These are phyloP conservation scores for Cotesia typhae DNA, from an alignment of 1,140 invertebrate genomes.

Conservation along the genomic window DNA sequence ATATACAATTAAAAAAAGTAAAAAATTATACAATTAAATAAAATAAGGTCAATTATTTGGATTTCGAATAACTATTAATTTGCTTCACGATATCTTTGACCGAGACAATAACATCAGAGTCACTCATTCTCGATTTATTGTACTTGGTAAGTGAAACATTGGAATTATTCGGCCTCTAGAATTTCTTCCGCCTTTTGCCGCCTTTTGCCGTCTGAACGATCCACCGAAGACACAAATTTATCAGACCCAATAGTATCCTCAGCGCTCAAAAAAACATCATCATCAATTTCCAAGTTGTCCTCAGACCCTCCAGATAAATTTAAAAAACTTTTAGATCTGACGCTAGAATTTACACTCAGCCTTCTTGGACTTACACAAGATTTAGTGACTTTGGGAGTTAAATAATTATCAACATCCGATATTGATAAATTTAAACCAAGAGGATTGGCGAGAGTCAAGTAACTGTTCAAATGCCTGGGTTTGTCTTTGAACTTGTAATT, in stretches of 20 bases:
- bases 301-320: too few species aligned
- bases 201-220: constrained; percentile 31
- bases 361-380: too few species aligned
- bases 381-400: too few species aligned
- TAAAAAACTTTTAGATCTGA: too few species aligned
- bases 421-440: too few species aligned
- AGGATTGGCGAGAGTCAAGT: too few species aligned
- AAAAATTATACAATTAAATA: constrained; percentile 25
- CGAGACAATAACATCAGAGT: constrained; percentile 12
- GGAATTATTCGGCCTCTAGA: constrained; percentile 41
- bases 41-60: not conserved
- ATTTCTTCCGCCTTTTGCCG: constrained; percentile 47
- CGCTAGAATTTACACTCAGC: too few species aligned
- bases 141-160: constrained; percentile 30
- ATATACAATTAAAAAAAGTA: too few species aligned
- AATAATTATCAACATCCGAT: too few species aligned
- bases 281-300: not conserved
- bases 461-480: too few species aligned
- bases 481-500: too few species aligned
- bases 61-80: not conserved
- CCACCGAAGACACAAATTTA: not conserved
- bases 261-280: not conserved
- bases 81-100: constrained; percentile 25
- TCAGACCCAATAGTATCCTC: not conserved
- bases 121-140: constrained; percentile 30